These are phyloP conservation scores for Periophthalmus magnuspinnatus DNA, from an alignment of 2,797 vertebrate species.

Conservation along the genomic window DNA sequence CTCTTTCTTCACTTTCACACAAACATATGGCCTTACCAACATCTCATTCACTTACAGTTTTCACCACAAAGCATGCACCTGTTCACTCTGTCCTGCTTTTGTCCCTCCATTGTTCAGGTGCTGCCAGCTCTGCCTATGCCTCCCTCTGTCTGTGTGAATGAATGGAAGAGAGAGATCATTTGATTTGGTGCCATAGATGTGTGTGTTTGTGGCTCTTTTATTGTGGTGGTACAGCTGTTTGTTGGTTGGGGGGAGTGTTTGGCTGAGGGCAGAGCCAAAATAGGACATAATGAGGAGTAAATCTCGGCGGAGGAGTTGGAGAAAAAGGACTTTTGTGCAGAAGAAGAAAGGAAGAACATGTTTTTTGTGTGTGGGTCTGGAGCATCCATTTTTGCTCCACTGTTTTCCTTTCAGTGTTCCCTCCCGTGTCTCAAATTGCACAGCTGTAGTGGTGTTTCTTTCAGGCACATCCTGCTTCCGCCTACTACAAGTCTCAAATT, in stretches of 20 bases:
- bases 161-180: neutral
- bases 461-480: neutral
- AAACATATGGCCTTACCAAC: neutral
- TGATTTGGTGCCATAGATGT: constrained; percentile 9
- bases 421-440: constrained; percentile 1
- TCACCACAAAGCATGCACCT: constrained; percentile 5
- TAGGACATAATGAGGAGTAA: constrained; percentile 27
- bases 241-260: constrained; percentile 7
- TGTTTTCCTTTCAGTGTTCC: neutral
- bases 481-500: neutral
- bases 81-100: neutral
- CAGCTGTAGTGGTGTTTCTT: neutral
- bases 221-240: constrained; percentile 12
- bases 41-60: neutral
- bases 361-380: neutral
- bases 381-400: neutral
- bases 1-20: neutral
- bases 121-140: constrained; percentile 5
- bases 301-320: constrained; percentile 11
- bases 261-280: constrained; percentile 13
- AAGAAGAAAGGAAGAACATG: constrained; percentile 13
- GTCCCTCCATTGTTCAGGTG: constrained; percentile 12
- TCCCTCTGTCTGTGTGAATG: neutral
- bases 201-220: constrained; percentile 9
- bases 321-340: constrained; percentile 1